These are phyloP conservation scores for Actinia equina DNA, from an alignment of 64 coral and sea anemone genomes.

Conservation along the genomic window DNA sequence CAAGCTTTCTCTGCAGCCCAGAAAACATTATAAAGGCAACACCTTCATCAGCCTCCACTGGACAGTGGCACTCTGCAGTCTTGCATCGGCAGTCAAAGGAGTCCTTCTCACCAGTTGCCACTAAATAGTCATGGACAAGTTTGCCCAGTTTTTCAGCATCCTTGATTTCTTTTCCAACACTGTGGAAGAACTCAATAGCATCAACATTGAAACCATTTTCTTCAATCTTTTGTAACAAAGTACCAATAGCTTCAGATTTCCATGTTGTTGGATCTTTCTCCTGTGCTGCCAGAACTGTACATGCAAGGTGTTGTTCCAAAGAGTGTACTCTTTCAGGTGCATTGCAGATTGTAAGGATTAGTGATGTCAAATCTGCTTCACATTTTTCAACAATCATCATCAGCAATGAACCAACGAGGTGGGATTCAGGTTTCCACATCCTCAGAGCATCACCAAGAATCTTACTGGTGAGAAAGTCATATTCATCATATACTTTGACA, in stretches of 20 bases:
- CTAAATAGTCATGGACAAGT: slow-evolving; percentile 72
- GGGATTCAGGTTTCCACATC: slow-evolving; percentile 59
- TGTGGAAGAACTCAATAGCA: slow-evolving; percentile 65
- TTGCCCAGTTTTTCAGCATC: slow-evolving; percentile 68
- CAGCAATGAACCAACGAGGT: slow-evolving; percentile 41
- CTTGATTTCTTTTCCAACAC: slow-evolving; percentile 60
- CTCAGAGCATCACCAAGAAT: slow-evolving; percentile 68
- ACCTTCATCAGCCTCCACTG: slow-evolving; percentile 83
- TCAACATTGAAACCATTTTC: slow-evolving; percentile 86
- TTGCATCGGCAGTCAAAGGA: slow-evolving; percentile 88
- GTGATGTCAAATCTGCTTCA: slow-evolving; percentile 54
- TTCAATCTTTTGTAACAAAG: slow-evolving; percentile 70
- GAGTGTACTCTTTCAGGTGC: slow-evolving; percentile 51
- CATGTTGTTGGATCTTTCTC: slow-evolving; percentile 46
- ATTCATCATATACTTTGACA: slow-evolving; percentile 83
- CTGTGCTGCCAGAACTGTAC: slow-evolving; percentile 46
- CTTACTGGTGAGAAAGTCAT: slow-evolving; percentile 55
- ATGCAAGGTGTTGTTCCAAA: slow-evolving; percentile 65
- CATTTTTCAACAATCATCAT: slow-evolving; percentile 70
- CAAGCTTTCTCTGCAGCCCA: slow-evolving; percentile 75
- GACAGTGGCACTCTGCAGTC: slow-evolving; percentile 87
- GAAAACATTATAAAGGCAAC: slow-evolving; percentile 92
- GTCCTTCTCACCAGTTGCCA: slow-evolving; percentile 77
- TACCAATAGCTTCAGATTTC: slow-evolving; percentile 55
- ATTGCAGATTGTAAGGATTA: slow-evolving; percentile 84